Base-by-base conservation (phyloP, 1,140 invertebrate species). In the Drosophila willistoni region DNA sequence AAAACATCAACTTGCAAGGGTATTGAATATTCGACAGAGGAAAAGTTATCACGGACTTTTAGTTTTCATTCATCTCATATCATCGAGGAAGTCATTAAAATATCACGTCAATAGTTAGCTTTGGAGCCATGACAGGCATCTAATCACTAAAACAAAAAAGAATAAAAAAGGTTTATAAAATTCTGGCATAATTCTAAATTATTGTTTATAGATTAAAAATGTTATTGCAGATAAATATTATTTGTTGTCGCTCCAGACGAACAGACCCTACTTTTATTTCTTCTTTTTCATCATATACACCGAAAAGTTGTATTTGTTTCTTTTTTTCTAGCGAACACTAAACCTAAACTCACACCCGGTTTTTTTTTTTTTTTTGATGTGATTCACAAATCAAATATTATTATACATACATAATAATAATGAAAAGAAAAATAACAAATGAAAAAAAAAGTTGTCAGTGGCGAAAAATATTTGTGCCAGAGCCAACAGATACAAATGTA, bases 351-450 rank as follows among this genome's bases (percentile, higher is more conserved):
- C 59, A 72, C 56, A 65, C 59, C 79, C 61, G 19, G 7, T 33
- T 55, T 64, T 68, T 56, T 12, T 33, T 55, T 63, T 68, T 56
- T 71, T 68, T 75, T 70, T 81, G 63, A 56, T 79, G 82, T 86
- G 82, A 86, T 82, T 86, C 82, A 86, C 82, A 87, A 83, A 86
- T 87, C 83, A 86, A 86, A 86, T 87, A 86, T 79, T 76, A 61
- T 19, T 47, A 71, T 71, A 76, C 29, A 29, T 29, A 29, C 6
- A 65, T 56, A 77, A 83, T 73, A 73, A 77, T 65, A 86, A 81
- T 74, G 80, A 62, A 59, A 75, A 62, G 51, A 14, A 76, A 42
- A 54, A 65, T 34, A 63, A 56, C n/a, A 67, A 69, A 47, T 47
- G 14, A 56, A 68, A 64, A 65, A 79, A 72, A 84, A 68, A 73